Evolutionary conservation across 2,113 vertebrate genomes (phyloP).

Genomic region (Toxotes jaculatrix): DNA sequence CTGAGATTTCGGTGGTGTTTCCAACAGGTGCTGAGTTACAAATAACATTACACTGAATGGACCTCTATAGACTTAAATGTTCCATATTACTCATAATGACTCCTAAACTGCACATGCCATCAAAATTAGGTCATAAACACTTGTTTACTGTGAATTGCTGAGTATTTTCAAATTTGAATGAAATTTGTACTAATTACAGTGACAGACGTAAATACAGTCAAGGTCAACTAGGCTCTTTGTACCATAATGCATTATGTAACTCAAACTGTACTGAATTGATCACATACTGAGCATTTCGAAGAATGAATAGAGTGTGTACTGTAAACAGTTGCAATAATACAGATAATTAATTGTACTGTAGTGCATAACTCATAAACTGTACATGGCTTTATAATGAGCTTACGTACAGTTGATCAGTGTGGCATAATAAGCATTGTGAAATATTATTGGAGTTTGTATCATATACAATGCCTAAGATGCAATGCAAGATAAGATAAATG

Average conservation of each 20-base stretch:
- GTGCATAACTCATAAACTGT: background rate
- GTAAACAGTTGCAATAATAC: no score
- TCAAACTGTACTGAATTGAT: background rate
- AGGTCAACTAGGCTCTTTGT: background rate
- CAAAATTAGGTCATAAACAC: background rate
- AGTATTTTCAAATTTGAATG: background rate
- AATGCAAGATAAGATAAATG: background rate
- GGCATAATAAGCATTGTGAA: background rate
- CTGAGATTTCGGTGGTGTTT: background rate
- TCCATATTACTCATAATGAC: background rate
- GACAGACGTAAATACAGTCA: background rate
- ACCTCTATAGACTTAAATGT: background rate
- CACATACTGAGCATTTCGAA: background rate
- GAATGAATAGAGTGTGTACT: background rate
- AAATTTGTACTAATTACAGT: background rate
- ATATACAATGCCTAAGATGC: background rate
- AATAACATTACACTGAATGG: slow-evolving; percentile 9
- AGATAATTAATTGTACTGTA: background rate
- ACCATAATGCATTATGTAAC: background rate
- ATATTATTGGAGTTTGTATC: background rate
- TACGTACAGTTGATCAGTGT: background rate
- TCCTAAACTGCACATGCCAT: background rate
- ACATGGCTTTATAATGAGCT: background rate
- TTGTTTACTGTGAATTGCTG: background rate
- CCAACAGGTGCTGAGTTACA: background rate